Evolutionary conservation across 2,797 vertebrate species (phyloP).

Genomic region (Sebastes steindachneri): DNA sequence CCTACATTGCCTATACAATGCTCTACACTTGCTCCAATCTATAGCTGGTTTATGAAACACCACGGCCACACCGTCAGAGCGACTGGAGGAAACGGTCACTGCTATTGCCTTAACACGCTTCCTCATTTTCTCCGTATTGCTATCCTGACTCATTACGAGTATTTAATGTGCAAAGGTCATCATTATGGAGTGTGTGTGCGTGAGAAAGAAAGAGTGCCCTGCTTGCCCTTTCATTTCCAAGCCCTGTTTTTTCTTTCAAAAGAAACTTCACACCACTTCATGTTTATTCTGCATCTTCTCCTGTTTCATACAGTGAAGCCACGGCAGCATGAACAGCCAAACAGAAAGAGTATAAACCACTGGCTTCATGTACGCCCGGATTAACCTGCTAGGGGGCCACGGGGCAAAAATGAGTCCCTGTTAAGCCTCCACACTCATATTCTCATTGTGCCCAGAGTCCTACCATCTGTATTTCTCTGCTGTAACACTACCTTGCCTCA

Average conservation of each 20-base stretch:
- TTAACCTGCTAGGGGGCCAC: not conserved
- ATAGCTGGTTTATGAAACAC: not conserved
- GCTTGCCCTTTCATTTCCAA: not conserved
- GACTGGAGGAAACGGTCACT: not conserved
- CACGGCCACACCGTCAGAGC: not conserved
- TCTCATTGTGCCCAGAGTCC: not conserved
- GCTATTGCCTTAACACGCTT: not conserved
- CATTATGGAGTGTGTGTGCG: constrained; percentile 7
- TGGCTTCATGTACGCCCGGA: not conserved
- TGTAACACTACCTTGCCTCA: not conserved
- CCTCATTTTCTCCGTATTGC: not conserved
- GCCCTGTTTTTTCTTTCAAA: not conserved
- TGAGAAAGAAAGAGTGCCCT: not conserved
- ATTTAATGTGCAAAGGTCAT: constrained; percentile 19
- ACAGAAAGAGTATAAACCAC: not conserved
- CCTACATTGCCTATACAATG: not conserved
- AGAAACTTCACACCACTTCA: not conserved
- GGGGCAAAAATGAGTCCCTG: not conserved
- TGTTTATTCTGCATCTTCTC: not conserved
- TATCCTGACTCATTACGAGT: not conserved
- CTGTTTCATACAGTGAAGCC: not conserved
- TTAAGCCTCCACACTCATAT: not conserved
- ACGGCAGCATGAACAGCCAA: not conserved
- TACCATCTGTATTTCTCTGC: not conserved
- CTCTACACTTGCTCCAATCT: not conserved